Evolutionary conservation across 1,140 invertebrate genomes (phyloP), one percentile per base, ranked within the genome.

Genomic region (Lerema accius): DNA sequence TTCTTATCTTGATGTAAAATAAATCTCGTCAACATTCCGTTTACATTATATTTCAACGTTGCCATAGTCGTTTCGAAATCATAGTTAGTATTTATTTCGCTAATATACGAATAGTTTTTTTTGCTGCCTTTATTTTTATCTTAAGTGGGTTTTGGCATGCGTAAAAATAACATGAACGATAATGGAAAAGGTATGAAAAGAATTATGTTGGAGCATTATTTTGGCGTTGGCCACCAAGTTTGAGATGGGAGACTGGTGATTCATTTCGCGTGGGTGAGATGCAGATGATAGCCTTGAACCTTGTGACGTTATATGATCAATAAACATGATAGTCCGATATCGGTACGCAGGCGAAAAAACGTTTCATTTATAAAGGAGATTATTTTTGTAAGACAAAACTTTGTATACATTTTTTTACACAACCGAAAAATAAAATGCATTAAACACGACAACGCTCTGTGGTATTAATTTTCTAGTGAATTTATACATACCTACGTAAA

Each of bases 281-380:
- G 83, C 81, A 82, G 69, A 71, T 69, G 69, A 75, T 49, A 66
- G 48, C 79, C 79, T 78, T 86, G 78, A 84, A 81, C 81, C 69
- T 67, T 49, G 53, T 39, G 42, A 53, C 51, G 39, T 51, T 1
- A 32, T 3, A 0, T 26, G 7, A 32, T 32, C 28, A 32, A 4
- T 32, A 9, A 9, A 32, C 1, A 32, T 5, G n/a, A n/a, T n/a
- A n/a, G n/a, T n/a, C n/a, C n/a, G n/a, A n/a, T n/a, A n/a, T n/a
- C n/a, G n/a, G n/a, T n/a, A n/a, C n/a, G n/a, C n/a, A n/a, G n/a
- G n/a, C n/a, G n/a, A n/a, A n/a, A n/a, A n/a, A n/a, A n/a, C n/a
- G n/a, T n/a, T n/a, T n/a, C n/a, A n/a, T n/a, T n/a, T n/a, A n/a
- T n/a, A n/a, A n/a, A n/a, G n/a, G n/a, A n/a, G n/a, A n/a, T n/a